phyloP scores from a whole-genome alignment of 53 echinoderm and acorn worm genomes.

The Glandiceps talaboti region DNA sequence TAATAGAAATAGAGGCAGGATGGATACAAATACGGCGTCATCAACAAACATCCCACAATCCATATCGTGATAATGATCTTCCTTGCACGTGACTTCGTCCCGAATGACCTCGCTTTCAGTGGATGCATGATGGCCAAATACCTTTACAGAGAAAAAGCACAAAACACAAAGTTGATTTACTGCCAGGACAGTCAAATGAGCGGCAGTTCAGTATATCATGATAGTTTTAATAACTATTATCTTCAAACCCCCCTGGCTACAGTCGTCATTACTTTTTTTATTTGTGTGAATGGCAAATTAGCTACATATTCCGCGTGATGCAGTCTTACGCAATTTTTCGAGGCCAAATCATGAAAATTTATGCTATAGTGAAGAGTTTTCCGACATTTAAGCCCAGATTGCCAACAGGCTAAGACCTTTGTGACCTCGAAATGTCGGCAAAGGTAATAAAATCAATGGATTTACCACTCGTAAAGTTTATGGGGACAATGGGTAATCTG shows the following conservation, averaged over 20 bases:
- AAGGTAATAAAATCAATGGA: not conserved
- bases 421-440: not conserved
- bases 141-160: conserved; percentile 17
- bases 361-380: not conserved
- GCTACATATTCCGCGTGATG: not conserved
- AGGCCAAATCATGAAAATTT: not conserved
- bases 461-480: not conserved
- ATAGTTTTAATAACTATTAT: not conserved
- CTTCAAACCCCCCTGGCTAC: too few species aligned
- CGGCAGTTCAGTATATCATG: not conserved
- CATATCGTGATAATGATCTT: conserved; percentile 60
- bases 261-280: too few species aligned
- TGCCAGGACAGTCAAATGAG: not conserved
- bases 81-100: conserved; percentile 71
- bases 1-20: conserved; percentile 29
- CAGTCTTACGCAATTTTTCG: not conserved
- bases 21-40: conserved; percentile 73
- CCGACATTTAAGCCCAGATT: not conserved
- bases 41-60: conserved; percentile 48
- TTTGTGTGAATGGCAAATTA: not conserved
- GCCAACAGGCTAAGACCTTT: not conserved
- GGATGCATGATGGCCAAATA: conserved; percentile 89
- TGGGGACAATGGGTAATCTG: not conserved
- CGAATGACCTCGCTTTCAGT: conserved; percentile 67
- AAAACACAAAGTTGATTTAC: not conserved